Conservation (phyloP, 2,113 vertebrate genomes). For the Gallinago jamesoni region DNA sequence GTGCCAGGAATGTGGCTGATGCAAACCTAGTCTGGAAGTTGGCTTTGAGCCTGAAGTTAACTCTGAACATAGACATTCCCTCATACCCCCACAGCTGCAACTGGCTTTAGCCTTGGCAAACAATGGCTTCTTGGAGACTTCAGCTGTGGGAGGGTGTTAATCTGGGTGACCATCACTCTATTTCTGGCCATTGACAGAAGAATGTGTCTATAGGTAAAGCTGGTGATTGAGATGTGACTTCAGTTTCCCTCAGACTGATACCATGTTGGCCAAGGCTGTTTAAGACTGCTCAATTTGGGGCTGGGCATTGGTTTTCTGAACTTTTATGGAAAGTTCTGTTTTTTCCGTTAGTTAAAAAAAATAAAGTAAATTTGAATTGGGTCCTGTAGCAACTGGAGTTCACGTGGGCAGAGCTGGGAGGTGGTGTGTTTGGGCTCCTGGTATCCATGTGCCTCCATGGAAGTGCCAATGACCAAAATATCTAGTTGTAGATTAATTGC, state of each 20-base stretch:
- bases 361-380: neutral
- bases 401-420: neutral
- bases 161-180: fast-evolving
- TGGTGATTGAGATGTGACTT: neutral
- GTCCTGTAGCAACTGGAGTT: neutral
- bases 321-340: neutral
- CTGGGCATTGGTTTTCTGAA: neutral
- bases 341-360: neutral
- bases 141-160: neutral
- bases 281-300: neutral
- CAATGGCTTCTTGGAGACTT: neutral
- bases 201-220: neutral
- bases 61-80: neutral
- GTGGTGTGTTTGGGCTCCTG: neutral
- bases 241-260: neutral
- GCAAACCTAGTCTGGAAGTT: neutral
- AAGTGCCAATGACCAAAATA: slow-evolving; percentile 32
- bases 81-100: too few relatives aligned
- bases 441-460: neutral
- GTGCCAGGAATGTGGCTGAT: neutral
- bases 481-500: neutral
- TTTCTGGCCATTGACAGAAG: neutral
- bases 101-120: neutral
- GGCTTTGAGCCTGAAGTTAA: neutral
- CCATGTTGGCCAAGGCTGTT: neutral